These are phyloP conservation scores for Dolichopus griseipennis DNA, from an alignment of 2,888 invertebrate genomes.

Conservation along the genomic window DNA sequence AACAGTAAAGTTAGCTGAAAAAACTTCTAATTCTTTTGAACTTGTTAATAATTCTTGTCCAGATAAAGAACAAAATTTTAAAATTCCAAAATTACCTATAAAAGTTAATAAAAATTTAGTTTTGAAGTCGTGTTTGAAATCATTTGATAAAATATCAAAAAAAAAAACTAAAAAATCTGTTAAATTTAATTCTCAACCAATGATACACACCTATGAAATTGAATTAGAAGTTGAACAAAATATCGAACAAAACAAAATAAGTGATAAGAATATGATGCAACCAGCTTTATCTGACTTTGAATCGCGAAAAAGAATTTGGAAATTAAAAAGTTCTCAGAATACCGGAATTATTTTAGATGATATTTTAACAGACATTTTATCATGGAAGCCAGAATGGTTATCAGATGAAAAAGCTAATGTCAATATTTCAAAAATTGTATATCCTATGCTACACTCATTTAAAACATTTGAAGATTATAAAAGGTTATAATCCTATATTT, in stretches of 20 bases:
- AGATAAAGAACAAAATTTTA: not conserved
- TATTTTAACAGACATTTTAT: slow-evolving; percentile 50
- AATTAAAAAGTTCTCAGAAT: not conserved
- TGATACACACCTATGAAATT: not conserved
- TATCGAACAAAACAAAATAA: not conserved
- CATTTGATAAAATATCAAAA: not conserved
- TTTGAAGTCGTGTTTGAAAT: not conserved
- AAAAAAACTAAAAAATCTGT: slow-evolving; percentile 12
- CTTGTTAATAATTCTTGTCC: not conserved
- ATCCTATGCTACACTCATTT: slow-evolving; percentile 50
- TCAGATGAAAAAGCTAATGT: slow-evolving; percentile 48
- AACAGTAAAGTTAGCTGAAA: no score
- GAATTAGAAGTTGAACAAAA: not conserved
- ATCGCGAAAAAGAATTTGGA: not conserved
- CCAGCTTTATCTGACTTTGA: not conserved
- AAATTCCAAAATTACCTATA: not conserved
- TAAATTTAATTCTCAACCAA: slow-evolving; percentile 19
- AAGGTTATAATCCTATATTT: slow-evolving; percentile 42
- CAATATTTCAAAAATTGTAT: slow-evolving; percentile 44
- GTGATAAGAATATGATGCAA: not conserved
- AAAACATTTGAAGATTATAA: slow-evolving; percentile 51
- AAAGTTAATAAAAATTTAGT: not conserved
- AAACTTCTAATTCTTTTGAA: no score
- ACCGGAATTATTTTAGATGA: slow-evolving; percentile 36
- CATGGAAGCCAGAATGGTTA: slow-evolving; percentile 61